A percentile compares a stretch with the other conserved stretches of the same genome.
Conservation (phyloP, 2,888 invertebrate genomes). For the Volucella zonaria region DNA sequence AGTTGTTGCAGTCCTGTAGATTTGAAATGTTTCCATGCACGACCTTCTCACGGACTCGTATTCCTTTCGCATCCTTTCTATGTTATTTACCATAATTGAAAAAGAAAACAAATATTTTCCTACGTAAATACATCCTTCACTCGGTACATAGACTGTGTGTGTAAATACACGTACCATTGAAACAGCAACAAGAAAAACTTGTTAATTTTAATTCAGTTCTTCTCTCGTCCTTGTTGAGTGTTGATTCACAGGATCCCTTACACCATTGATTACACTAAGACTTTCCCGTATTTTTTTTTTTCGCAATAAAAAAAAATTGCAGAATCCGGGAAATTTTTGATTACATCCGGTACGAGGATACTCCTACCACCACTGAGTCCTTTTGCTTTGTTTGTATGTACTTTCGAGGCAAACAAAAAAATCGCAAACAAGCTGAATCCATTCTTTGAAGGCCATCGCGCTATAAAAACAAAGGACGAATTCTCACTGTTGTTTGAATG, state of each 20-base stretch:
- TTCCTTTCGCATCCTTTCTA: too few species aligned
- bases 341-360: conserved; percentile 19
- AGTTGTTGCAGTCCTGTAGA: too few species aligned
- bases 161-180: too few species aligned
- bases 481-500: neutral
- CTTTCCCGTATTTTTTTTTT: neutral
- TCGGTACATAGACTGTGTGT: too few species aligned
- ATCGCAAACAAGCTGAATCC: neutral
- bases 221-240: neutral
- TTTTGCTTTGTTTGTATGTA: conserved; percentile 27
- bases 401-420: neutral
- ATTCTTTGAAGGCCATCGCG: conserved; percentile 9
- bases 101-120: too few species aligned
- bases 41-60: too few species aligned
- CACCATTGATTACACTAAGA: conserved; percentile 25
- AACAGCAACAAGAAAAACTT: conserved; percentile 12
- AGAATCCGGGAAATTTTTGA: conserved; percentile 35
- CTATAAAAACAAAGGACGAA: conserved; percentile 34
- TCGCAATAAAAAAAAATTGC: neutral
- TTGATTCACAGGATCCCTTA: conserved; percentile 19
- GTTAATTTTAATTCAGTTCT: conserved; percentile 34
- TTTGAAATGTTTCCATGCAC: too few species aligned
- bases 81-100: too few species aligned
- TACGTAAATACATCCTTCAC: too few species aligned
- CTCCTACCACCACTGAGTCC: neutral